Evolutionary conservation across 2,113 vertebrate genomes (phyloP).

Genomic region (Perca schrenkii): DNA sequence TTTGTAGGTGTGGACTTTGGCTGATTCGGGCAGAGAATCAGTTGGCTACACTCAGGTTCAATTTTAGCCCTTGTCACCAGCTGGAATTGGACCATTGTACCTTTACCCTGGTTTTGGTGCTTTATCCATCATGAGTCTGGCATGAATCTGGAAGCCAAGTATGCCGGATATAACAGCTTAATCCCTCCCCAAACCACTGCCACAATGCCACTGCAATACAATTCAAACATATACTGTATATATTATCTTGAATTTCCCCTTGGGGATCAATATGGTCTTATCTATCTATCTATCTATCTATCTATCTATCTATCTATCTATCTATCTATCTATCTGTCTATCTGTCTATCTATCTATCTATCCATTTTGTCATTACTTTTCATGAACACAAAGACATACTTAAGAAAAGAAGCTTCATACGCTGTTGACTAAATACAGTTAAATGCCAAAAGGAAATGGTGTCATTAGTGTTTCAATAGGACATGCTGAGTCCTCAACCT

Average conservation of each 20-base stretch:
- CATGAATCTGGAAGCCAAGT: neutral
- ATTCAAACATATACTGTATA: neutral
- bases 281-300: no score
- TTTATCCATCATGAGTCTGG: neutral
- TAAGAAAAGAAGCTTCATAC: neutral
- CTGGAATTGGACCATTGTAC: neutral
- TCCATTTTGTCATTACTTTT: neutral
- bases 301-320: no score
- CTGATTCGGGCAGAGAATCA: neutral
- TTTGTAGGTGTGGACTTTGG: neutral
- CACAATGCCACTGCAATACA: neutral
- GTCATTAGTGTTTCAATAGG: neutral
- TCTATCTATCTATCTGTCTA: no score
- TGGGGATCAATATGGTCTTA: no score
- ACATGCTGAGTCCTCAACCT: neutral
- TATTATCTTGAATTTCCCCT: no score
- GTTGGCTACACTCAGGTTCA: neutral
- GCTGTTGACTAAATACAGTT: neutral
- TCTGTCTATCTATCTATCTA: no score
- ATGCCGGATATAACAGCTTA: neutral
- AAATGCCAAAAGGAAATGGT: neutral
- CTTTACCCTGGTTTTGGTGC: neutral
- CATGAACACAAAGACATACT: neutral
- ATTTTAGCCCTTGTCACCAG: neutral
- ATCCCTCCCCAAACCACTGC: no score